Conservation (phyloP, 1,140 invertebrate genomes). For the Gonioctena quinquepunctata region DNA sequence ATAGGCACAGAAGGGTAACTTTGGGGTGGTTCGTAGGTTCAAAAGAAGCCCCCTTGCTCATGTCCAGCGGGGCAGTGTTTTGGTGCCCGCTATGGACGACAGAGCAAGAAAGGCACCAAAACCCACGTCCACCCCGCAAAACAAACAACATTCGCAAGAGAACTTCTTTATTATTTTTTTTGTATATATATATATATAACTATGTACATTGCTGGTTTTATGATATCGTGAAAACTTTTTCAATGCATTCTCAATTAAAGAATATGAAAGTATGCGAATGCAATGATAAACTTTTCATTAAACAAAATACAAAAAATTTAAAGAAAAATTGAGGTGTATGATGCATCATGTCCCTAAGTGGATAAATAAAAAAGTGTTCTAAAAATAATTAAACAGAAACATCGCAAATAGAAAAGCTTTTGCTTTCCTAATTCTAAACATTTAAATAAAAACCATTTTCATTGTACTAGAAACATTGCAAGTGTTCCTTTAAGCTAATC, state of each 20-base stretch:
- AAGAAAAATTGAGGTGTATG: background rate
- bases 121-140: constrained; percentile 54
- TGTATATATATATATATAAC: constrained; percentile 19
- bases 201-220: constrained; percentile 38
- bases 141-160: constrained; percentile 53
- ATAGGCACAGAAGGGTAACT: background rate
- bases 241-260: background rate
- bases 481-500: too few species aligned
- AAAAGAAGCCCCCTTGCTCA: constrained; percentile 56
- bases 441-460: too few species aligned
- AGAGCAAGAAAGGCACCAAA: constrained; percentile 57
- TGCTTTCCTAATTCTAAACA: too few species aligned
- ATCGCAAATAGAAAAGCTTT: too few species aligned
- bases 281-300: background rate
- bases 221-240: background rate
- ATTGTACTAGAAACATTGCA: too few species aligned
- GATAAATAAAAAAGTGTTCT: too few species aligned
- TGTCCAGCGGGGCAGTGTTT: constrained; percentile 66
- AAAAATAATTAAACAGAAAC: too few species aligned
- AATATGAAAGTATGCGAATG: background rate
- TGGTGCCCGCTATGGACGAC: constrained; percentile 65
- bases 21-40: constrained; percentile 44
- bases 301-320: background rate
- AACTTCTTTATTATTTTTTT: constrained; percentile 54
- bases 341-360: background rate